Evolutionary conservation across 2,888 invertebrate genomes (phyloP), one percentile per base, ranked within the genome.

Genomic region (Lasioglossum vierecki): DNA sequence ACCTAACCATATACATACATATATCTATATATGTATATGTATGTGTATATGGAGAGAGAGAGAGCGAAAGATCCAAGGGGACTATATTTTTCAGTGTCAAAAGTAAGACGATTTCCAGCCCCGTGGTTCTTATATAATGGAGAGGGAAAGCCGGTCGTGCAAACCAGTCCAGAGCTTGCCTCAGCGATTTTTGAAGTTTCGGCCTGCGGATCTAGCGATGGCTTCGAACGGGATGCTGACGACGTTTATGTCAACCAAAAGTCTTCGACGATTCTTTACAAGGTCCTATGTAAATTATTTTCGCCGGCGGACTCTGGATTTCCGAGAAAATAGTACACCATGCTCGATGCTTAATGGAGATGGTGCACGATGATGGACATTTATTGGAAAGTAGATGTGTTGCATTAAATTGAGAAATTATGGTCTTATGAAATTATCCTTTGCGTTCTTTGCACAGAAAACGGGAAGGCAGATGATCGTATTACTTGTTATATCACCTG

Each of bases 161-260:
- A 49, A 79, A 44, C 26, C 30, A 49, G 53, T 71, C 83, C 71
- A 41, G 63, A 44, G 79, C 71, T 75, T 79, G 75, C 63, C 75
- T 84, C 84, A 84, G 83, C 84, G 79, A 84, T 78, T 84, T 84
- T 83, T 22, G n/a, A 75, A 84, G 83, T 79, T 83, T 72, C 78
- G 35, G 49, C 9, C 18, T 35, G 30, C 72, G 15, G 30, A 26
- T 49, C 72, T 9, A 72, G 46, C 49, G 49, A 72, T 46, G 49
- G 30, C 44, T 49, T 35, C 72, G 72, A 72, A 30, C 30, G 35
- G 39, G 22, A n/a, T 68, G 39, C 68, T 9, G 9, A 22, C 22
- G 68, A 68, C 22, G 68, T 68, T 39, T 39, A 39, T 39, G 11
- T 35, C 39, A 68, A 68, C 35, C 68, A 18, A 68, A 68, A 63